phyloP scores from a whole-genome alignment of 2,797 vertebrate genomes.

The Alectoris magna region DNA sequence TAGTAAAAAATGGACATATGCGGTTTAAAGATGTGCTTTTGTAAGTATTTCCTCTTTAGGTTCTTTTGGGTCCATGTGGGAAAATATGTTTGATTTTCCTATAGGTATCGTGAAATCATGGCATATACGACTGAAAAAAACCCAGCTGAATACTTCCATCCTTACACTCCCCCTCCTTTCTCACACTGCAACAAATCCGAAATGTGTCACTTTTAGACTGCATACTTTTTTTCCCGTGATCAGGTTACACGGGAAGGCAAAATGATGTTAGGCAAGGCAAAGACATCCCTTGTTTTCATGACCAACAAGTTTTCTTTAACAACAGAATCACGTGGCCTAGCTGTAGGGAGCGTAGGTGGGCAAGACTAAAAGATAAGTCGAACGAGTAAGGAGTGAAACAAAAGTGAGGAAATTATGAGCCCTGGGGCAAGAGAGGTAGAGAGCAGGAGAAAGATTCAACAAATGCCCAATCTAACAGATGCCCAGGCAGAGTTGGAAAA shows the following conservation, averaged over 20 bases:
- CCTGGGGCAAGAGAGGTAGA: not conserved
- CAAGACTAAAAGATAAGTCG: not conserved
- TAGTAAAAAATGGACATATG: conserved; percentile 79
- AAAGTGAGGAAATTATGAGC: not conserved
- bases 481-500: not conserved
- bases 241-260: not conserved
- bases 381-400: not conserved
- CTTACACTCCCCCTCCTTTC: not conserved
- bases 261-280: not conserved
- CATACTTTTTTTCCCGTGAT: not conserved
- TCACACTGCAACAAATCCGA: not conserved
- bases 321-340: not conserved
- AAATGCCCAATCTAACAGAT: not conserved
- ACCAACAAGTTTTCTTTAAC: not conserved
- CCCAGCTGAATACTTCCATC: not conserved
- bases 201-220: not conserved
- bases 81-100: not conserved
- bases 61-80: not conserved
- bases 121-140: not conserved
- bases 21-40: conserved; percentile 85
- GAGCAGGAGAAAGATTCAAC: not conserved
- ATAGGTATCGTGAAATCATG: not conserved
- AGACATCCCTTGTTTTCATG: not conserved
- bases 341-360: not conserved
- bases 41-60: conserved; percentile 79